phyloP scores from a whole-genome alignment of 2,797 vertebrate genomes.

The Chelmon rostratus region DNA sequence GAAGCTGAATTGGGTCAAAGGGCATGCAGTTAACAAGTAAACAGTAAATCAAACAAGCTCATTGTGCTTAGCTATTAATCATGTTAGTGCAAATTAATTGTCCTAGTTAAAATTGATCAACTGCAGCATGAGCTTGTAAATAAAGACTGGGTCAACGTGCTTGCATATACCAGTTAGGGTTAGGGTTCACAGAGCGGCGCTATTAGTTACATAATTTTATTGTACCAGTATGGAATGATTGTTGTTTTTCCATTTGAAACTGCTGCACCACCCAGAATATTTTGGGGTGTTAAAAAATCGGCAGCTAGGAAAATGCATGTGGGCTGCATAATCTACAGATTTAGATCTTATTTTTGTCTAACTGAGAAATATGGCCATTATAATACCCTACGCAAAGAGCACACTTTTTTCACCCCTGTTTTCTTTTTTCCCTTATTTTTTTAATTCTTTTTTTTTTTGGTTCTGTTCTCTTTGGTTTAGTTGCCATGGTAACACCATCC shows the following conservation, averaged over 20 bases:
- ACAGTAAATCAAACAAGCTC: constrained; percentile 19
- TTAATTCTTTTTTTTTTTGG: constrained; percentile 57
- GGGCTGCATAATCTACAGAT: not conserved
- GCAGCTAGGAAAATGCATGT: not conserved
- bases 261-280: not conserved
- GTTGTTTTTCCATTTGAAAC: not conserved
- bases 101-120: not conserved
- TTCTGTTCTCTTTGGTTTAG: constrained; percentile 68
- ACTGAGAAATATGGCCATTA: constrained; percentile 4
- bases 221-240: not conserved
- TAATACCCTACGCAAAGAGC: constrained; percentile 1
- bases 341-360: not conserved
- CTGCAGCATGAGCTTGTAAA: not conserved
- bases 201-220: not conserved
- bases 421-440: constrained; percentile 21
- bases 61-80: constrained; percentile 1
- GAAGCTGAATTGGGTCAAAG: constrained; percentile 22
- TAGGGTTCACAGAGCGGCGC: not conserved
- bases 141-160: not conserved
- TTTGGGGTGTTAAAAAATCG: not conserved
- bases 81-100: not conserved
- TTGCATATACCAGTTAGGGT: not conserved
- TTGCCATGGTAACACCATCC: constrained; percentile 82
- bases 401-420: constrained; percentile 24
- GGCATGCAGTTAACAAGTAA: constrained; percentile 33